Conservation (phyloP, 2,113 vertebrate genomes). For the Eira barbara region DNA sequence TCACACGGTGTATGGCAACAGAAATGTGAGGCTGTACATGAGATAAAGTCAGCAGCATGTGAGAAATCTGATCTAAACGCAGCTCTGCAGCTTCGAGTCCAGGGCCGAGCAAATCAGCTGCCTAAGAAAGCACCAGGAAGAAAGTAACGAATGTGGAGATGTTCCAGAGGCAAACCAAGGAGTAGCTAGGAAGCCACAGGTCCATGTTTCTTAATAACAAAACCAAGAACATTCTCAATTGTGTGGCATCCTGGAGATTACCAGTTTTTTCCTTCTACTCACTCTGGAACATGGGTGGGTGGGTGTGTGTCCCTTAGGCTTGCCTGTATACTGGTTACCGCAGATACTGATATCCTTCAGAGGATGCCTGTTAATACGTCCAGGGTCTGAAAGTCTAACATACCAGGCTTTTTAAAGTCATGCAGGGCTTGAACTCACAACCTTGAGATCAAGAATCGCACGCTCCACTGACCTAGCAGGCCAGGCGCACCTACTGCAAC, state of each 20-base stretch:
- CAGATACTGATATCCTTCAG: neutral
- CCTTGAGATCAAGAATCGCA: neutral
- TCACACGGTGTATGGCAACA: constrained; percentile 79
- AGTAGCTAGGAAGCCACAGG: neutral
- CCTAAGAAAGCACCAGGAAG: constrained; percentile 37
- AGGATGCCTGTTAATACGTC: neutral
- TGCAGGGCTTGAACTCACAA: neutral
- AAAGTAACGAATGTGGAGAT: neutral
- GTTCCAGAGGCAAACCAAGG: neutral
- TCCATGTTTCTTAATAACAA: constrained; percentile 3
- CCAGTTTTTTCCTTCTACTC: neutral
- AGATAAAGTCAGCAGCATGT: constrained; percentile 76
- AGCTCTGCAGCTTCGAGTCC: constrained; percentile 57
- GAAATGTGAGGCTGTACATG: constrained; percentile 80
- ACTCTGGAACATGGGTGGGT: neutral
- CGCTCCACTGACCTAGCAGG: neutral
- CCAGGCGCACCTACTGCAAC: neutral
- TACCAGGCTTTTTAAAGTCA: neutral
- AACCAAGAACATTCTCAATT: neutral
- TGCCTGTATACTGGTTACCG: neutral
- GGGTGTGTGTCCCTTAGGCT: neutral
- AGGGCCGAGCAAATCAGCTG: constrained; percentile 49
- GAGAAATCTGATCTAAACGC: constrained; percentile 67
- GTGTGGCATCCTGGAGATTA: neutral
- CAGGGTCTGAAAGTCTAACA: neutral